Evolutionary conservation across 2,888 invertebrate genomes (phyloP), one percentile per base, ranked within the genome.

Genomic region (Parascotia fuliginaria): DNA sequence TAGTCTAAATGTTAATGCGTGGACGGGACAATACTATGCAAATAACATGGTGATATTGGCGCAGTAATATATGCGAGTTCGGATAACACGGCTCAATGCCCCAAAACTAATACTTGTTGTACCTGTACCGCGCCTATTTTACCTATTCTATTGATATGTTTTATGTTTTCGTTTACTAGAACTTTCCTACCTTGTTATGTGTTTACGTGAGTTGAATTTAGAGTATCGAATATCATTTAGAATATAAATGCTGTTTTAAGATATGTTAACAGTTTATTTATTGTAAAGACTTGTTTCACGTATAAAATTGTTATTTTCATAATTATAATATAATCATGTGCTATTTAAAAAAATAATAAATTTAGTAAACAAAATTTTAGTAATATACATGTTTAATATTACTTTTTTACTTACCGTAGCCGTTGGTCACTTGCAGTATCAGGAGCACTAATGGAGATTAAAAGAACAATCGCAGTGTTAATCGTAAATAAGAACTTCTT

Each of bases 1-100:
- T 77, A 78, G 75, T 87, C 81, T 85, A 84, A 85, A 87, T 86
- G 87, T 81, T 85, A 85, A 87, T 85, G 74, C 76, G 73, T 66
- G 58, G 72, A 64, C 73, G 63, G 75, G 77, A 81, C 85, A 86
- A 86, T 84, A 82, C 81, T 87, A 89, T 87, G 87, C 86, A 85
- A 87, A 87, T 87, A 81, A 65, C 57, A 65, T 65, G 62, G 64
- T 69, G 70, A 81, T 81, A 83, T 86, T 81, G 81, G 65, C 60
- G 67, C 69, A 49, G 75, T 82, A 85, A 87, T 86, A 72, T 86
- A 86, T 83, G 79, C 81, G 71, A 60, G 65, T 43, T 56, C 63
- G 74, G 75, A 81, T 81, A 79, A 75, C 77, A 65, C 63, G 64
- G 68, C 50, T 53, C 28, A 50, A 42, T 6, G 7, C 37, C 32